Conservation (phyloP, 2,888 invertebrate genomes). For the Anthoptus insignis region DNA sequence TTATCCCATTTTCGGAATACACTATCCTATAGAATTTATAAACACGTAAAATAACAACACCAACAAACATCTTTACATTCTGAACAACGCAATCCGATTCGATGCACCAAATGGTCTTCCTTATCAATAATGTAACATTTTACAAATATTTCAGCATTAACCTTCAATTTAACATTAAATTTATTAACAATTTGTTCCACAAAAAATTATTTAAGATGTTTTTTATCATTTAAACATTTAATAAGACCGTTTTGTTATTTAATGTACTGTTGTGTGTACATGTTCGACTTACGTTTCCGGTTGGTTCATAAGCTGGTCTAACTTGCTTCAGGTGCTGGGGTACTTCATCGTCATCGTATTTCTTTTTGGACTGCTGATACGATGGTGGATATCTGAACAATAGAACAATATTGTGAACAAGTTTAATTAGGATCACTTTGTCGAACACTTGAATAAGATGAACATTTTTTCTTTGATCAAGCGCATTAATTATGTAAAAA, state of each 20-base stretch:
- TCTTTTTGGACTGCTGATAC: constrained; percentile 53
- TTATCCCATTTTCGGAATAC: not conserved
- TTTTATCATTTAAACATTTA: constrained; percentile 4
- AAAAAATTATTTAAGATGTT: not conserved
- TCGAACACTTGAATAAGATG: no score
- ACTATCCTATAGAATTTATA: not conserved
- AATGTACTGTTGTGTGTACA: not conserved
- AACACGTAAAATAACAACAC: constrained; percentile 2
- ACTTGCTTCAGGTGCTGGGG: constrained; percentile 56
- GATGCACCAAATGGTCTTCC: not conserved
- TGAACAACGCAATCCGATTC: not conserved
- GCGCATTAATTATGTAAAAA: not conserved
- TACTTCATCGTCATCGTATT: constrained; percentile 34
- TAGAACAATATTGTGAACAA: no score
- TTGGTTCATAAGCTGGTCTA: constrained; percentile 68
- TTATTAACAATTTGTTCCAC: constrained; percentile 1
- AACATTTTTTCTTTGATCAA: no score
- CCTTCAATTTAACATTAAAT: not conserved
- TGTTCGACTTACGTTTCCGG: constrained; percentile 60
- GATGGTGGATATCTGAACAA: constrained; percentile 61
- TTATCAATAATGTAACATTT: not conserved
- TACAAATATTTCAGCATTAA: not conserved
- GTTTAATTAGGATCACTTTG: no score
- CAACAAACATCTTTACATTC: not conserved
- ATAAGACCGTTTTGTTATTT: not conserved